Evolutionary conservation across 2,888 invertebrate species (phyloP), one percentile per base, ranked within the genome.

Genomic region (Chrysotoxum bicinctum): DNA sequence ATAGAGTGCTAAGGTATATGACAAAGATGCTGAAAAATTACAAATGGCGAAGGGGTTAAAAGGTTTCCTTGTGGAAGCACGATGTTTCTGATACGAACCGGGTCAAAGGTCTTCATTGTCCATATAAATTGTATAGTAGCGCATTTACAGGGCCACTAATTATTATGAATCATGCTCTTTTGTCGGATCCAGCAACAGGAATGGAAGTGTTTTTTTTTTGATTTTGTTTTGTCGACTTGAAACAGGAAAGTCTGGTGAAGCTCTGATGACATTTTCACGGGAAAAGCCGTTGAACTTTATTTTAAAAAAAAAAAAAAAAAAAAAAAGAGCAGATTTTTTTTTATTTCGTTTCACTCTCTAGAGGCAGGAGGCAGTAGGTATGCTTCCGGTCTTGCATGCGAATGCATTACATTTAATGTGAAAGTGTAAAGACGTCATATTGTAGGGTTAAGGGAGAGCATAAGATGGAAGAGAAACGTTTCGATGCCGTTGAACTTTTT

Each of bases 21-120:
- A 58, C 12, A 26, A 64, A 69, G 78, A 79, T 78, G 69, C 43
- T 73, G n/a, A 21, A 78, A 58, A 56, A 45, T 69, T 69, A 69
- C 56, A 68, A 68, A 69, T 50, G 37, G 9, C 10, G 69, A 56
- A 21, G 7, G 50, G 70, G 75, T 75, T 69, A 80, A 81, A 70
- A 64, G 78, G 78, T 56, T 48, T 54, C 64, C 72, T 68, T 52
- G 16, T 45, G 58, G 45, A 9, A 54, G 66, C 56, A 74, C 64
- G 73, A 35, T 73, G 72, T 72, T 69, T 77, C 68, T 37, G 23
- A 43, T 43, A 78, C 30, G 56, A 78, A 64, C 54, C 68, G 56
- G 73, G 68, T 74, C 73, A 78, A 74, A 83, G 78, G 74, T 74
- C 69, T 83, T 16, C 64, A 64, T 73, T 72, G 77, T 64, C 77